Evolutionary conservation across 2,113 vertebrate species (phyloP), one percentile per base, ranked within the genome.

Genomic region (Notothenia coriiceps): DNA sequence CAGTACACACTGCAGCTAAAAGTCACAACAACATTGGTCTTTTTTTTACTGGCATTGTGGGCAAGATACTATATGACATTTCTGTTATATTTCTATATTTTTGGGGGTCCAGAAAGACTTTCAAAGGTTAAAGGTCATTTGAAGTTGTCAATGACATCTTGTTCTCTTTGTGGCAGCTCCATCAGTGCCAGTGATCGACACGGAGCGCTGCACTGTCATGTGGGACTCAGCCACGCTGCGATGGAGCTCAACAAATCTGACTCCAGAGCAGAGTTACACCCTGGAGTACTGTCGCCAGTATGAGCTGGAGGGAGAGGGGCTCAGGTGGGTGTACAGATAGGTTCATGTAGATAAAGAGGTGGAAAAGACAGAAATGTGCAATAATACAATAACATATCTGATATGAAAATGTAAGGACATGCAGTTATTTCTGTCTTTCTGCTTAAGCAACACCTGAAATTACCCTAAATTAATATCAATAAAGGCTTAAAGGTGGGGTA

Each of bases 261-360:
- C 61, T 1, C 89, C 94, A 0, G 92, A 89, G 0, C 95, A 96
- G 46, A 96, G 93, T 82, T 99, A 97, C 89, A 97, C 94, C 4
- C 60, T 99, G 84, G 98, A 99, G 87, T 99, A 97, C 89, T 98
- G 98, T 89, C 96, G 95, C 67, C 98, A 99, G 87, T 96, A 96
- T 22, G 96, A 97, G 0, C 92, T 95, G 0, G 97, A 99, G 76
- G 97, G 97, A n/a, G 97, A 98, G 57, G 97, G 97, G 11, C 97
- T 99, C 84, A 97, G 98, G 98, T 99, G 85, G 89, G 62, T 66
- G 54, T 72, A 2, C 46, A 60, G 13, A 73, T 25, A 66, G 8
- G 17, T 17, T 17, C 11, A 46, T 1, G 6, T 4, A 33, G 4
- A 56, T 22, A 14, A 5, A 7, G 5, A 40, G 35, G 35, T 29